Evolutionary conservation across 2,797 vertebrate genomes (phyloP), one percentile per base, ranked within the genome.

Genomic region (Neosilurus mollespiculum): DNA sequence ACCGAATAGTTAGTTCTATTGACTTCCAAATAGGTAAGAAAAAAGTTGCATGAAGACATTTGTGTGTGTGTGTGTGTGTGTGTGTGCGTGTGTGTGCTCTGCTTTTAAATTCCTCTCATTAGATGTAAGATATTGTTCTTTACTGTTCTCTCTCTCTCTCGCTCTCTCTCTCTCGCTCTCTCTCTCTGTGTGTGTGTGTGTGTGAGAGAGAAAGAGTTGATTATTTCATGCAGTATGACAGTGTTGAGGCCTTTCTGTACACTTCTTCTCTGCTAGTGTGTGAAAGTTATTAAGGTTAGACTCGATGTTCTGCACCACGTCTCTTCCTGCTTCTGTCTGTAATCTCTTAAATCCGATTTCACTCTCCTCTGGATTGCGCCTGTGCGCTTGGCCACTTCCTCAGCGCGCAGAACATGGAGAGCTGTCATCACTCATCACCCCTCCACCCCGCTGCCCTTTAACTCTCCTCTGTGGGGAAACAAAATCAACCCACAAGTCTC

Each of bases 401-500:
- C 77, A 72, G 53, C 43, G 51, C 43, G 79, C 81, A 71, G 66
- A 86, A 84, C 84, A 85, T 85, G 80, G 82, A 66, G 67, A 86
- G 61, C 86, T 87, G 84, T 87, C 86, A 86, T 83, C 73, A n/a
- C 30, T 71, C 34, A 34, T 66, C 43, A 8, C 66, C 34, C 49
- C 14, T 20, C 53, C 30, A 26, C 51, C 53, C 66, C 77, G 26
- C 20, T 58, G 78, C 64, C 79, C 54, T 56, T 64, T 69, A 62
- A 49, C 80, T 80, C 71, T 62, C 30, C 71, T 85, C 54, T 81
- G 51, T 26, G 49, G 56, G 59, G 77, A 54, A 70, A n/a, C 7
- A 65, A 66, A 59, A 61, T 24, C 24, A 4, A 37, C 30, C 62
- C 83, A 87, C 84, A 86, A 80, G 43, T 83, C 80, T 84, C 77